Conservation (phyloP, 2,113 vertebrate species). For the Sinosuthora webbiana region DNA sequence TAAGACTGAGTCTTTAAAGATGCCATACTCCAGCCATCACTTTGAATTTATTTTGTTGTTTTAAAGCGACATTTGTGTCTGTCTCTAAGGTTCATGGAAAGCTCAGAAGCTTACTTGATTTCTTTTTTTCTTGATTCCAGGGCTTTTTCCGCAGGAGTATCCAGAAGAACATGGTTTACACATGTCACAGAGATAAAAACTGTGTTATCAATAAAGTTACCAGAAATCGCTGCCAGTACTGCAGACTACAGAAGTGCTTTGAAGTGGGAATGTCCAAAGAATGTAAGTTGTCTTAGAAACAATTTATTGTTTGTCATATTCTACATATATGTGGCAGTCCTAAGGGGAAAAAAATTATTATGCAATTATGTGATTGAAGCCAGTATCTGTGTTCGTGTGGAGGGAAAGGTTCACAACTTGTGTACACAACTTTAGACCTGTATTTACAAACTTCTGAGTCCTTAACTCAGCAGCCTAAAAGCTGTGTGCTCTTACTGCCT, state of each 20-base stretch:
- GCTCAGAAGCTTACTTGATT: conserved; percentile 19
- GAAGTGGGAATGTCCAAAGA: conserved; percentile 97
- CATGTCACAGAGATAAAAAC: conserved; percentile 94
- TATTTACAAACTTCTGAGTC: not conserved
- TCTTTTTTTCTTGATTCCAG: conserved; percentile 74
- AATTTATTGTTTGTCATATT: not conserved
- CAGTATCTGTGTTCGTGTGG: not conserved
- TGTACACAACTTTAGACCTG: not conserved
- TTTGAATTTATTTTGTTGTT: conserved; percentile 29
- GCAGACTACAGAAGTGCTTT: conserved; percentile 93
- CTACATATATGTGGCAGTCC: not conserved
- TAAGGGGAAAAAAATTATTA: not conserved
- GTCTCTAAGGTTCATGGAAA: not conserved
- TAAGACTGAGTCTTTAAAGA: conserved; percentile 41
- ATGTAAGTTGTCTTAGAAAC: conserved; percentile 81
- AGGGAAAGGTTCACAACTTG: not conserved
- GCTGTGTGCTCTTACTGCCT: not conserved
- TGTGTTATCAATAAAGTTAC: conserved; percentile 98
- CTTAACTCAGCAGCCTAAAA: not conserved
- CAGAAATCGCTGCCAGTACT: conserved; percentile 96
- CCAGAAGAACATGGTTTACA: conserved; percentile 98
- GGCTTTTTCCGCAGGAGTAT: conserved; percentile 96
- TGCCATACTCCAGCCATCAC: not conserved
- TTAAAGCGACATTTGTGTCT: conserved; percentile 1
- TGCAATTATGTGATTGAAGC: not conserved